Evolutionary conservation across 2,797 vertebrate species (phyloP).

Genomic region (Acanthurus leucopareius): DNA sequence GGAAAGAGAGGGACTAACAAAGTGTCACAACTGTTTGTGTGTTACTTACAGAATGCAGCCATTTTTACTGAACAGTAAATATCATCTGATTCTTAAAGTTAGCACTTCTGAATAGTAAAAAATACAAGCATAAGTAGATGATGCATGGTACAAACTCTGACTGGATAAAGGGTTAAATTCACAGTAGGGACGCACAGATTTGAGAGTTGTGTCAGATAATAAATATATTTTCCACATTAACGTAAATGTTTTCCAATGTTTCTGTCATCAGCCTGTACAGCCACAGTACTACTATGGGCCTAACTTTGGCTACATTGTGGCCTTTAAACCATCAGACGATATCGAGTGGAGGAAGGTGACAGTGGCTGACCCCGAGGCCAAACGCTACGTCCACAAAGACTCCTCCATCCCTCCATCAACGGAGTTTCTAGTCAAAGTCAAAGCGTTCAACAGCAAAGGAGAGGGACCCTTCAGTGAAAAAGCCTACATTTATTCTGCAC

Average conservation of each 20-base stretch:
- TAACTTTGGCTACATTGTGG: slow-evolving; percentile 95
- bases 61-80: background rate
- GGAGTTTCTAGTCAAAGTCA: slow-evolving; percentile 94
- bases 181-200: background rate
- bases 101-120: background rate
- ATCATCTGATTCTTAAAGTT: background rate
- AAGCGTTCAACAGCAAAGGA: slow-evolving; percentile 93
- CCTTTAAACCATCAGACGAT: slow-evolving; percentile 90
- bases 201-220: background rate
- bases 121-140: background rate
- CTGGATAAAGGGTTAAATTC: background rate
- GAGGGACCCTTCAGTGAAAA: slow-evolving; percentile 94
- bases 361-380: slow-evolving; percentile 90
- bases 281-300: slow-evolving; percentile 94
- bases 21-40: slow-evolving; percentile 2
- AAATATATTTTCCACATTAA: background rate
- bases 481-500: slow-evolving; percentile 90
- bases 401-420: slow-evolving; percentile 88
- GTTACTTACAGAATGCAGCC: background rate
- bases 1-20: slow-evolving; percentile 1
- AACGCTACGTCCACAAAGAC: slow-evolving; percentile 93
- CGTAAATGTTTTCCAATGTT: background rate
- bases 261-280: slow-evolving; percentile 90
- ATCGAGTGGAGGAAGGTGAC: slow-evolving; percentile 92
- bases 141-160: background rate